Base-by-base conservation (phyloP, 2,888 invertebrate species). In the Phragmatobia fuliginosa region DNA sequence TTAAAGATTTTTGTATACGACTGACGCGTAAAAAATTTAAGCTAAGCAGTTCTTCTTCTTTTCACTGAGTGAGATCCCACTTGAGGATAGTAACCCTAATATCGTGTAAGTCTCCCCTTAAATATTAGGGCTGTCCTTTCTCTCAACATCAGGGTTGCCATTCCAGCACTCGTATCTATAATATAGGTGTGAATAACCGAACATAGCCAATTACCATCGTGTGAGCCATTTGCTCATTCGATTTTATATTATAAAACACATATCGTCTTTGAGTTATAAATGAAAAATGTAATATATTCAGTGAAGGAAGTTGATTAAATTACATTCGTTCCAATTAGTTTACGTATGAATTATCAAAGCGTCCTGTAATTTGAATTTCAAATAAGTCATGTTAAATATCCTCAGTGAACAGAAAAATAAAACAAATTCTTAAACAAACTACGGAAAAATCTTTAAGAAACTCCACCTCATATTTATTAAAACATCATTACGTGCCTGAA, bases 401-500 rank as follows among this genome's bases (percentile, higher is more conserved):
- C 25, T 38, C 32, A n/a, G 18, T 68, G 62, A 56, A 36, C 32
- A 38, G 52, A 21, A 32, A 67, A 71, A 61, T 41, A 60, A 63
- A 56, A 16, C 52, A 74, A 66, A 41, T 56, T 59, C 31, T 4
- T 28, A 56, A 63, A 67, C 25, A 65, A 62, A 63, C 41, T 25
- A 45, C 49, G 28, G 58, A 56, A 66, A 74, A 70, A 25, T 70
- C 25, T 52, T 33, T 25, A 75, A 8, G 45, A 67, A 71, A 71
- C 67, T 75, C 41, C 63, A 70, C 62, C 74, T 73, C 49, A 68
- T 71, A 80, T 77, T 80, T 80, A 85, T 86, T 83, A 86, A 85
- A 86, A 83, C 83, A 77, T 85, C 82, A 82, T 86, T 86, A 86
- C 78, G 72, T 76, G 56, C 52, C 71, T 67, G 74, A 72, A 70